These are phyloP conservation scores for Axea sp. DNA, from an alignment of 2,888 invertebrate genomes.

Conservation along the genomic window DNA sequence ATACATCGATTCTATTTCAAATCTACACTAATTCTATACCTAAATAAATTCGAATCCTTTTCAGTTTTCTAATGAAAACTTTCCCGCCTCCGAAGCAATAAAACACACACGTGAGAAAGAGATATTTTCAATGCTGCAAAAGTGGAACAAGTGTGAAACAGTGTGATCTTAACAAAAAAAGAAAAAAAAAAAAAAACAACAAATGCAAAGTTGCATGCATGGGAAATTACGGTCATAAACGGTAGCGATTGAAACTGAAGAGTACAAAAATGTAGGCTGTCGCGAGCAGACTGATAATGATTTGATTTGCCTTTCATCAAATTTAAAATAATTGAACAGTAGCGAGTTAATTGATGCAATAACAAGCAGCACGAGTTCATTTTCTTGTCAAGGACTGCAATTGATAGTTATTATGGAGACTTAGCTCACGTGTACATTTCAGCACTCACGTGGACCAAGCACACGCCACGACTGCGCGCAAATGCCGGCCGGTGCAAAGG, in stretches of 20 bases:
- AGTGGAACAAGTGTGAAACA: too few relatives aligned
- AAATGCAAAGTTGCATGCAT: not conserved
- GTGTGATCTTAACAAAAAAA: too few relatives aligned
- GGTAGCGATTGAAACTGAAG: constrained; percentile 6
- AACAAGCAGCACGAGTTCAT: constrained; percentile 48
- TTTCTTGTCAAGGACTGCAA: constrained; percentile 57
- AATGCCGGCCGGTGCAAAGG: constrained; percentile 34
- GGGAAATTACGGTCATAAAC: too few relatives aligned
- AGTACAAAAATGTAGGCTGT: constrained; percentile 8
- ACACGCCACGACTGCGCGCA: constrained; percentile 31
- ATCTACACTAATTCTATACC: too few relatives aligned
- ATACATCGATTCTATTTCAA: too few relatives aligned
- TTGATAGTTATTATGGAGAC: constrained; percentile 59
- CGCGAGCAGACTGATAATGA: constrained; percentile 2
- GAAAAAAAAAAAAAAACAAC: too few relatives aligned
- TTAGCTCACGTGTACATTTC: constrained; percentile 54
- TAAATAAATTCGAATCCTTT: too few relatives aligned
- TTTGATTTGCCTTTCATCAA: constrained; percentile 30
- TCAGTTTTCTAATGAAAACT: too few relatives aligned
- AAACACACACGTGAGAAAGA: too few relatives aligned
- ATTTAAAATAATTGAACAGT: constrained; percentile 29
- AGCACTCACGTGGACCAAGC: constrained; percentile 57
- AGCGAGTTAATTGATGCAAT: constrained; percentile 37
- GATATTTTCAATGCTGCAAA: too few relatives aligned
- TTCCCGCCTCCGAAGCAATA: too few relatives aligned